Conservation (phyloP, 2,797 vertebrate species). For the Tolypeutes matacus region DNA sequence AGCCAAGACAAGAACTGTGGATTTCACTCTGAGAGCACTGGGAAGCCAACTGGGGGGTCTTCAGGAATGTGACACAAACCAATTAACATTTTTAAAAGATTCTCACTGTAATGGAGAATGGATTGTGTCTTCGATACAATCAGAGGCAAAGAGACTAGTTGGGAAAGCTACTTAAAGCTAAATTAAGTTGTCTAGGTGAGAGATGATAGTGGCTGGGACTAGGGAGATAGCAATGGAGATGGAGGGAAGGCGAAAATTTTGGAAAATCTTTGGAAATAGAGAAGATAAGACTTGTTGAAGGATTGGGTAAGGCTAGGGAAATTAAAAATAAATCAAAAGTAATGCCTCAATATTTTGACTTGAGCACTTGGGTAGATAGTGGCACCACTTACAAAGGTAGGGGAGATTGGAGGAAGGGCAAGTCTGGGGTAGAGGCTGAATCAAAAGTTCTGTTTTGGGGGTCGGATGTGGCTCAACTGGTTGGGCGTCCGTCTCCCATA, state of each 20-base stretch:
- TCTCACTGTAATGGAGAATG: background rate
- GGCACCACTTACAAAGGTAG: background rate
- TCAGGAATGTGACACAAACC: background rate
- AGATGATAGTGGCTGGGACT: background rate
- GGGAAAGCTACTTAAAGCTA: background rate
- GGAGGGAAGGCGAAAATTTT: background rate
- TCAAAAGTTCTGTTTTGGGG: background rate
- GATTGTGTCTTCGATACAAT: background rate
- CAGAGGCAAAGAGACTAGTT: background rate
- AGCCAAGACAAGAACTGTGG: background rate
- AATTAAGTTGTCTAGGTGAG: background rate
- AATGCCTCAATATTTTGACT: background rate
- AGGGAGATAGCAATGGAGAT: background rate
- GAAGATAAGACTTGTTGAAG: background rate
- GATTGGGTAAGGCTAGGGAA: background rate
- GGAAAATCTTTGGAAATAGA: slow-evolving; percentile 18
- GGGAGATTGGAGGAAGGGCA: background rate
- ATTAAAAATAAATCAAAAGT: slow-evolving; percentile 19
- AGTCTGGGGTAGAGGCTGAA: background rate
- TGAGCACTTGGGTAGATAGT: background rate
- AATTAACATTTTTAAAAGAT: background rate
- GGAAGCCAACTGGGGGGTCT: background rate
- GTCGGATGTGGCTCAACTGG: no score
- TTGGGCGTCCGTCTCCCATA: no score
- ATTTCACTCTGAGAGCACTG: background rate